Base-by-base conservation (phyloP, 2,797 vertebrate genomes). In the Rachycentron canadum region DNA sequence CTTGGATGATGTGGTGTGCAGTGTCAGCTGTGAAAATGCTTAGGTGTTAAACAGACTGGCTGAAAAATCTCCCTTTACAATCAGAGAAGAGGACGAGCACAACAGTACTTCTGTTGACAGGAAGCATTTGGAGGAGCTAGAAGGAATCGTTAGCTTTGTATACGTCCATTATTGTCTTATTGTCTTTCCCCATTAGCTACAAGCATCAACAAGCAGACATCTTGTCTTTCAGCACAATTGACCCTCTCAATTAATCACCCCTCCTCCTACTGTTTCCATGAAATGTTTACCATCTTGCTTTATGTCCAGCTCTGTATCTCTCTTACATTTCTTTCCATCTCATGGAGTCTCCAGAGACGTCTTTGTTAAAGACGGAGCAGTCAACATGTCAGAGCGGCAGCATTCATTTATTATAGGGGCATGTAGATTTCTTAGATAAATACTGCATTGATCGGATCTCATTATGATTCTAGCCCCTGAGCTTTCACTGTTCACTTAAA, bases 121-220 rank as follows among this genome's bases (percentile, higher is more conserved):
- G 79, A 92, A 91, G 70, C 87, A 85, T 84, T 85, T 82, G 55
- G 58, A 80, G 56, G 59, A 67, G 70, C 7, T 23, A 79, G 71
- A 80, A 87, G 66, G 80, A 84, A 86, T 88, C 72, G 62, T 69
- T 72, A 75, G 74, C 82, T 76, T 64, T 78, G 70, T 71, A 69
- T 83, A 85, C 65, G 84, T 90, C 91, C 89, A 91, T 93, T 93
- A 91, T 55, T 84, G 78, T 68, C 76, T 88, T 83, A 86, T 83
- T 88, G 84, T 89, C 77, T 89, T 85, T 67, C 76, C 76, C 88
- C 88, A 91, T 92, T 92, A 93, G 87, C 85, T 61, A 76, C 13
- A n/a, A 79, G 61, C 85, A 86, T 86, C 90, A 90, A 88, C 80
- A 86, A 83, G 79, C 76, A 75, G 73, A 64, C 60, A 26, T 86